phyloP scores from a whole-genome alignment of 2,113 vertebrate species.

The Platichthys stellatus region DNA sequence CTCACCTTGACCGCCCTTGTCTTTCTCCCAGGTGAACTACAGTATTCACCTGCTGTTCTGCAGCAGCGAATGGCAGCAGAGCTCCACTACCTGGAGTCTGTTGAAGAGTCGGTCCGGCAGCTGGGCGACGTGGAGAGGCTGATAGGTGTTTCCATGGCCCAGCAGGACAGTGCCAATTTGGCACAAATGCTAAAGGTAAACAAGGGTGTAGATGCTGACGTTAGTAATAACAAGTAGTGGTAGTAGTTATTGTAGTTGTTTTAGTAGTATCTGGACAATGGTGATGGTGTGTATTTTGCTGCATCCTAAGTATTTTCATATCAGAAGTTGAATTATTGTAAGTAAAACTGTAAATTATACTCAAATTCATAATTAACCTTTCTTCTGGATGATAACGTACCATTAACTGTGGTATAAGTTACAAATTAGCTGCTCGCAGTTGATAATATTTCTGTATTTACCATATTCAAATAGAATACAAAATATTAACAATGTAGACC shows the following conservation, averaged over 20 bases:
- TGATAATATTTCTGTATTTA: not conserved
- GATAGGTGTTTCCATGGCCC: slow-evolving; percentile 89
- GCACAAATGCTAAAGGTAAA: slow-evolving; percentile 94
- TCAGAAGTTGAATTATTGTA: not conserved
- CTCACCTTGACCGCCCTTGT: not conserved
- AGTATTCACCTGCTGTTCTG: slow-evolving; percentile 89
- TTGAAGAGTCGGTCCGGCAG: slow-evolving; percentile 92
- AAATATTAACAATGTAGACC: not conserved
- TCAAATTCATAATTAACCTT: not conserved
- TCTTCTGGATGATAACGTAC: not conserved
- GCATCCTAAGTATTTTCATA: too few relatives aligned
- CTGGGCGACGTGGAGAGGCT: slow-evolving; percentile 89
- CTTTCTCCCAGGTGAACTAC: slow-evolving; percentile 80
- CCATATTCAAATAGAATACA: not conserved
- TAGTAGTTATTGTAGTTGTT: not conserved
- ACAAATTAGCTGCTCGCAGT: not conserved
- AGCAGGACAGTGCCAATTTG: slow-evolving; percentile 92
- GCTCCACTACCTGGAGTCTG: slow-evolving; percentile 88
- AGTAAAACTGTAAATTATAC: not conserved
- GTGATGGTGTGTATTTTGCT: not conserved
- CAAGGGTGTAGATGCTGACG: not conserved
- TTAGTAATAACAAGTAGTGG: not conserved
- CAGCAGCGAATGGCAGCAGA: slow-evolving; percentile 92
- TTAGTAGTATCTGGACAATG: not conserved
- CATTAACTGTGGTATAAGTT: not conserved